Evolutionary conservation across 2,797 vertebrate genomes (phyloP), one percentile per base, ranked within the genome.

Genomic region (Spondyliosoma cantharus): DNA sequence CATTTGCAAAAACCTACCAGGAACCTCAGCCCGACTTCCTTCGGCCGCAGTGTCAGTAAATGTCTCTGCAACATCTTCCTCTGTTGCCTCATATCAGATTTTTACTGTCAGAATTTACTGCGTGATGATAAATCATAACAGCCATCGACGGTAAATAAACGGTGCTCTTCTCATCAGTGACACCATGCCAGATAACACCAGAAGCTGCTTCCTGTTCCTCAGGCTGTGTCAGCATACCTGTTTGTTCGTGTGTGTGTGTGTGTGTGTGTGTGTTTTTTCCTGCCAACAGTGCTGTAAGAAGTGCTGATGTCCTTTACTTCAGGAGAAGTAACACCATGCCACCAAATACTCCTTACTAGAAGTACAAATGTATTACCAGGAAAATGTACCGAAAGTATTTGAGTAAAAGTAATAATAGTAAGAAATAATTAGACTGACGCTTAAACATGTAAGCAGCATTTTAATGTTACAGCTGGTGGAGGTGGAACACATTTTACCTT

Each of bases 41-140:
- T 2, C 5, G 16, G 2, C 7, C 8, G 7, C 14, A 5, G 59
- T 22, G 3, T 32, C 24, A 17, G 20, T n/a, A 25, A 50, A 57
- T 16, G 2, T 37, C 19, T 25, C 27, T 22, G 53, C 11, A 24
- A 37, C n/a, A 20, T 8, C 42, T 56, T 48, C 56, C 63, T 42
- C n/a, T 43, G 43, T 74, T 80, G 50, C 71, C 19, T 80, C 71
- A 74, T 4, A 11, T 15, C 42, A 49, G 27, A 42, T 2, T 61
- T 32, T 56, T 22, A 43, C 42, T 11, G 32, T 52, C n/a, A 53
- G 3, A 19, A 14, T 15, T 0, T 3, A 17, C 17, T 11, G 5
- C 3, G 2, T 27, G 24, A 63, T 20, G 11, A 22, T 7, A 13
- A 14, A 56, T 56, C 5, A 29, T 1, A 68, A 49, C 6, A 3